These are phyloP conservation scores for Pandemis heparana DNA, from an alignment of 2,888 invertebrate genomes.

Conservation along the genomic window DNA sequence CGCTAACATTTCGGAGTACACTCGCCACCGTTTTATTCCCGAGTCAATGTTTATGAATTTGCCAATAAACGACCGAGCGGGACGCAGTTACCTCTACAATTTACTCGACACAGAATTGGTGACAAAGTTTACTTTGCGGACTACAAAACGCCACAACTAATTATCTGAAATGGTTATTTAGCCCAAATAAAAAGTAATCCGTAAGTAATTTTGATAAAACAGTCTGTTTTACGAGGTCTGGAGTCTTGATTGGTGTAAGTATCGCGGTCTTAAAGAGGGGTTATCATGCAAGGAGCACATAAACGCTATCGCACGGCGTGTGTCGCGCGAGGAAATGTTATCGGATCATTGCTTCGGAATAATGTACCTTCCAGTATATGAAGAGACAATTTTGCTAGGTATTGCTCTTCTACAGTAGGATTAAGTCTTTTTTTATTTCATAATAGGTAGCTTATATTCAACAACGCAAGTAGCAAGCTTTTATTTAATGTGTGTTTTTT, in stretches of 20 bases:
- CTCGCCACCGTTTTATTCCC: constrained; percentile 72
- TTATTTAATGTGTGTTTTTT: not conserved
- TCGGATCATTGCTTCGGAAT: constrained; percentile 57
- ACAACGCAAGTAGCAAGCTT: not conserved
- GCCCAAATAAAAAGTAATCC: constrained; percentile 73
- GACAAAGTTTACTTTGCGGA: constrained; percentile 48
- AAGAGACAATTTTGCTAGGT: constrained; percentile 9
- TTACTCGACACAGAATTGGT: constrained; percentile 63
- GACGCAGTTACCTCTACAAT: constrained; percentile 70
- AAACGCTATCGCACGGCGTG: constrained; percentile 68
- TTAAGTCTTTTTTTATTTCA: not conserved
- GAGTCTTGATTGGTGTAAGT: constrained; percentile 67
- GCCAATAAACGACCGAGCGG: constrained; percentile 73
- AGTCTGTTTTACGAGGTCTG: constrained; percentile 68
- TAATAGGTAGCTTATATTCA: not conserved
- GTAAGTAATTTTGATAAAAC: constrained; percentile 75
- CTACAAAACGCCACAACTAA: constrained; percentile 68
- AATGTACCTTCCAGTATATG: constrained; percentile 45
- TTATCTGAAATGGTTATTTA: constrained; percentile 71
- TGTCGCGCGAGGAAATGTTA: constrained; percentile 63
- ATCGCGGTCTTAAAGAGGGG: constrained; percentile 67
- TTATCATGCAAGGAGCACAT: constrained; percentile 75
- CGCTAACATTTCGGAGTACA: constrained; percentile 70
- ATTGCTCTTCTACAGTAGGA: not conserved
- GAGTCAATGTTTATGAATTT: constrained; percentile 84